Base-by-base conservation (phyloP, 2,797 vertebrate species). In the Taenioides sp. region DNA sequence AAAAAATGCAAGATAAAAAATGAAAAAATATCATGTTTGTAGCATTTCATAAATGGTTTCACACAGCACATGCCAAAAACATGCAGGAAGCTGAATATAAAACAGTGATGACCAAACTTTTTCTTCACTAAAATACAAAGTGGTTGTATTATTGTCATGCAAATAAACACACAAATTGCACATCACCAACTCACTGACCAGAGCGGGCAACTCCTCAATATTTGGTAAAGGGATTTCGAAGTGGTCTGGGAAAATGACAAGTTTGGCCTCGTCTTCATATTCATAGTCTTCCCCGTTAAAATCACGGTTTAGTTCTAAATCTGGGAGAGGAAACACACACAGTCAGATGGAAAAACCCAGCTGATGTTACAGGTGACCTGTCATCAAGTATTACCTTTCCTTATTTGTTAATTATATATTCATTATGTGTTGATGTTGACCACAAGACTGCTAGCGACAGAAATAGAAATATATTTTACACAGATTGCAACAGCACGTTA, bases 201-300 rank as follows among this genome's bases (percentile, higher is more conserved):
- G 92, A 63, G 97, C 98, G 25, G 98, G 98, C 68, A 99, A 91
- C 89, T 99, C 98, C 92, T 99, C 98, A 89, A 99, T 99, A 89
- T 99, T 99, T 81, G 98, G 98, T 87, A 99, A 94, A 70, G 96
- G 92, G 90, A 99, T 99, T 94, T 99, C 97, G 90, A 95, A 98
- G 94, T 99, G 97, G 93, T 99, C 98, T 89, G 98, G 98, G 90
- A 99, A 99, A 94, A 99, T 95, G 87, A 99, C 93, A n/a, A 99
- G 97, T 92, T 98, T 98, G 91, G 95, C 97, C 94, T 98, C 97
- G 47, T 99, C 97, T 92, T 99, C 98, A 70, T 95, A 98, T 81
- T 99, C 98, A 89, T 95, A 98, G 91, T 98, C 97, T 66, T 98
- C 96, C 59, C 92, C 95, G 65, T 96, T 98, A 93, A 97, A 95